Evolutionary conservation across 2,888 invertebrate species (phyloP).

Genomic region (Brenthis hecate): DNA sequence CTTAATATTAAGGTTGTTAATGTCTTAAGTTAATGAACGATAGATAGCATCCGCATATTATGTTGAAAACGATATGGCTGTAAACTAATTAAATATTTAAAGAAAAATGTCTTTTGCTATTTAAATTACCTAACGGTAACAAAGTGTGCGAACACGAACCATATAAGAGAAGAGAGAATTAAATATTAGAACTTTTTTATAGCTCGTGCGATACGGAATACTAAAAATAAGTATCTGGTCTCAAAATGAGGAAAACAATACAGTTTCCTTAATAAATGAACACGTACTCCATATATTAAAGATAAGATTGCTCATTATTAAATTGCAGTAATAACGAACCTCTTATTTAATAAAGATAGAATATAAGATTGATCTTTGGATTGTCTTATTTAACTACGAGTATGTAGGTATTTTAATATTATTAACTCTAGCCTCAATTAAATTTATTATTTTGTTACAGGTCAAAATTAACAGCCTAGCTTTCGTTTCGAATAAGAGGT

Average conservation of each 20-base stretch:
- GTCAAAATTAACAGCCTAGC: not conserved
- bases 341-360: not conserved
- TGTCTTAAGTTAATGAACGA: too few species aligned
- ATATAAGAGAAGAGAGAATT: not conserved
- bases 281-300: constrained; percentile 1
- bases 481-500: not conserved
- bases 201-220: not conserved
- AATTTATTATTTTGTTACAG: too few species aligned
- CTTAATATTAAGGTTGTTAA: too few species aligned
- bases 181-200: not conserved
- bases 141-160: not conserved
- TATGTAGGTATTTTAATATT: too few species aligned
- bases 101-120: not conserved
- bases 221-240: constrained; percentile 7
- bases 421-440: too few species aligned
- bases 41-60: too few species aligned
- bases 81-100: not conserved
- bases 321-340: constrained; percentile 9
- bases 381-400: not conserved
- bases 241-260: constrained; percentile 14
- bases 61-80: not conserved
- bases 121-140: not conserved
- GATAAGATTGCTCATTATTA: constrained; percentile 11
- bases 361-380: not conserved
- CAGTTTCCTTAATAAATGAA: constrained; percentile 9